Conservation (phyloP, 1,140 invertebrate species). For the Musca vetustissima region DNA sequence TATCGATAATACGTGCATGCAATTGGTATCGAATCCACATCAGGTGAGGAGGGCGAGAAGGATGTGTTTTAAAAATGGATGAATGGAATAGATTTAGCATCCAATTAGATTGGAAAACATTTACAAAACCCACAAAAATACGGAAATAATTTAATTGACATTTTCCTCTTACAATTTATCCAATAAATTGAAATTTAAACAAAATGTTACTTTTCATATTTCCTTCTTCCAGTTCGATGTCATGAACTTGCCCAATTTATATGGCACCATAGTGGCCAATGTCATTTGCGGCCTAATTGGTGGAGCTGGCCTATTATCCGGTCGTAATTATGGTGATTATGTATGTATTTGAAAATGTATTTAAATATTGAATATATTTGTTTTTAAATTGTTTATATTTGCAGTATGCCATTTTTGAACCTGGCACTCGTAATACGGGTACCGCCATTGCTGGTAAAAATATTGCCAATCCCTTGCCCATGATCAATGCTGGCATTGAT, state of each 20-base stretch:
- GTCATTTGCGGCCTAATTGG: constrained; percentile 97
- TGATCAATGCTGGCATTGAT: constrained; percentile 89
- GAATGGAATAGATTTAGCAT: no score
- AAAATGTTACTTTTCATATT: neutral
- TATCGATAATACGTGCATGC: constrained; percentile 96
- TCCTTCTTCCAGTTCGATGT: constrained; percentile 84
- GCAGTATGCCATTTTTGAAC: constrained; percentile 89
- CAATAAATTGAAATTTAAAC: no score
- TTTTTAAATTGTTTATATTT: neutral
- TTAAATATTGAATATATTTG: no score
- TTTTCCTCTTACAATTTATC: no score
- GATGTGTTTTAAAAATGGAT: no score
- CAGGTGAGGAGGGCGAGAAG: constrained; percentile 26
- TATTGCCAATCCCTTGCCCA: constrained; percentile 96
- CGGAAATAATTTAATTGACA: no score
- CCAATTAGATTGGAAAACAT: no score
- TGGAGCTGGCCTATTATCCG: constrained; percentile 93
- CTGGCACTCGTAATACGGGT: constrained; percentile 92
- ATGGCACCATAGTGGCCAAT: constrained; percentile 97
- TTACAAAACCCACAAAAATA: no score
- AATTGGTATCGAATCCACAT: constrained; percentile 83
- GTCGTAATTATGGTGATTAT: constrained; percentile 94
- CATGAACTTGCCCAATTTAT: constrained; percentile 96
- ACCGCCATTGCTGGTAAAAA: constrained; percentile 92
- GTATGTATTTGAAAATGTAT: constrained; percentile 57